These are phyloP conservation scores for Hemithea aestivaria DNA, from an alignment of 2,888 invertebrate genomes.

Conservation along the genomic window DNA sequence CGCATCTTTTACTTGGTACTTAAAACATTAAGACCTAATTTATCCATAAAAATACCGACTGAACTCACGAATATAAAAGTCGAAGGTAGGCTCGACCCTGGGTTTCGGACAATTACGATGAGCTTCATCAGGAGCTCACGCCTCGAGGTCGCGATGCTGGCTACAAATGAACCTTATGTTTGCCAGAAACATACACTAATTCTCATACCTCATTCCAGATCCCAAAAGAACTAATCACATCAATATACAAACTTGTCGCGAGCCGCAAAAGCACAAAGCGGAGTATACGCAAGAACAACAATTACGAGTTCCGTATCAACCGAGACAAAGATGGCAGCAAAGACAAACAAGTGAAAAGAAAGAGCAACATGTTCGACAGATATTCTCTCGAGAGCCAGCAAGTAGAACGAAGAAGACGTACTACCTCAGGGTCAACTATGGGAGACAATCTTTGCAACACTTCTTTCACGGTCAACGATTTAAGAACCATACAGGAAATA, in stretches of 20 bases:
- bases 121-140: no score
- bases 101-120: no score
- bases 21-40: no score
- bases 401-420: slow-evolving; percentile 60
- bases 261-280: slow-evolving; percentile 81
- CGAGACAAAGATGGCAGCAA: slow-evolving; percentile 49
- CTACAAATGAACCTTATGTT: no score
- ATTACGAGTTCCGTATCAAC: slow-evolving; percentile 62
- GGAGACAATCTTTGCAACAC: slow-evolving; percentile 39
- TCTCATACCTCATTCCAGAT: slow-evolving; percentile 57
- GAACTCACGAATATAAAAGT: no score
- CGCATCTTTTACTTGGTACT: no score
- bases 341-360: slow-evolving; percentile 61
- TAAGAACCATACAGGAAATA: slow-evolving; percentile 61
- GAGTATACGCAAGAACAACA: slow-evolving; percentile 71
- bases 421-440: slow-evolving; percentile 44
- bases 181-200: neutral
- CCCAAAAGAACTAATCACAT: slow-evolving; percentile 86
- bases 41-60: no score
- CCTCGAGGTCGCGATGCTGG: no score
- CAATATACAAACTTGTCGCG: slow-evolving; percentile 86
- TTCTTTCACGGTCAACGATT: slow-evolving; percentile 55
- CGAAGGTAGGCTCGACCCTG: no score
- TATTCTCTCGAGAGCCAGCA: slow-evolving; percentile 66
- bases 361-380: slow-evolving; percentile 64